Evolutionary conservation across 2,888 invertebrate species (phyloP), one percentile per base, ranked within the genome.

Genomic region (Argynnis bischoffii): DNA sequence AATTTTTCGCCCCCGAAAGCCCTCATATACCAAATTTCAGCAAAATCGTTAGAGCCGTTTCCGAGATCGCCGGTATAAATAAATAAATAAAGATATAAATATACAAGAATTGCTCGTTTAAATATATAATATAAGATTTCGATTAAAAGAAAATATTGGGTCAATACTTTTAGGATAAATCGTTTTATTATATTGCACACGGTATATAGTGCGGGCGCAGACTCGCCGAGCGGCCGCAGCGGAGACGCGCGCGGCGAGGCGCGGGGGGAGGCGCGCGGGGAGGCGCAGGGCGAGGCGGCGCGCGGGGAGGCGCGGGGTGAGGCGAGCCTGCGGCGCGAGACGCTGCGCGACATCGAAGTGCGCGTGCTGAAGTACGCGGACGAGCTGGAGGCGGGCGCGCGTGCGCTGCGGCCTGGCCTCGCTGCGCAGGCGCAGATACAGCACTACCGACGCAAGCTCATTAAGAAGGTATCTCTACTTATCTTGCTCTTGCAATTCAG

Each of bases 301-400:
- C 66, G 35, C 54, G 63, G 55, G 70, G 69, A 55, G 66, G 79
- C 59, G 87, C 59, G 87, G 35, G 35, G 35, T 72, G 91, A 90
- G 80, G 81, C 79, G 66, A 67, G 82, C 81, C 95, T 96, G 80
- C 94, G 95, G 77, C 95, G 97, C 56, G 94, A 94, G 74, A 95
- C 95, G 79, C 87, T 98, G 68, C 94, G 99, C 31, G 99, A 99
- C 86, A 97, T 99, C 78, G 99, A 99, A 93, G 95, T 99, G 75
- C 98, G 98, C 91, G 97, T 98, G 64, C 94, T 99, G 92, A 97
- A 97, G 84, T 99, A 98, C 93, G 98, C 98, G 87, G 99, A 99
- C 92, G 99, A 99, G 86, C 87, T 99, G 77, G 99, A 99, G 90
- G 95, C 96, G 3, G 98, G 98, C 0, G 94, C 95, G 78, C 93